Conservation (phyloP, 2,888 invertebrate species). For the Loripinus fragilis region DNA sequence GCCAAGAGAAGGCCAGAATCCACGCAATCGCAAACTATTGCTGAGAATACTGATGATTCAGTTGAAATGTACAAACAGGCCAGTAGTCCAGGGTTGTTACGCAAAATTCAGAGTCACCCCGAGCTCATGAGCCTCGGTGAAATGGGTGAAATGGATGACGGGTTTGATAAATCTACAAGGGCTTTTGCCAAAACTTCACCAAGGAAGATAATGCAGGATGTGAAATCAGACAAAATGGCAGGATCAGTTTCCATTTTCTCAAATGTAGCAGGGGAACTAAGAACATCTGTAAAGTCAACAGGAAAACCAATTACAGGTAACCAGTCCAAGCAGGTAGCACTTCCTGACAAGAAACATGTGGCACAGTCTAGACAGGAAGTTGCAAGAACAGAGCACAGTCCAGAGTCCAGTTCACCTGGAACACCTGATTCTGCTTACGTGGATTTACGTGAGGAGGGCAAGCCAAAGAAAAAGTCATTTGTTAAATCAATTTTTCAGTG, state of each 20-base stretch:
- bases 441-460: background rate
- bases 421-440: background rate
- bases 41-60: background rate
- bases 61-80: background rate
- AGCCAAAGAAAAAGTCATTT: conserved; percentile 3
- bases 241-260: conserved; percentile 3
- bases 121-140: background rate
- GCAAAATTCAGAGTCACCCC: background rate
- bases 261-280: background rate
- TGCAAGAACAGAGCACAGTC: background rate
- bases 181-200: background rate
- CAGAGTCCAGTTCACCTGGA: background rate
- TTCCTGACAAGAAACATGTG: background rate
- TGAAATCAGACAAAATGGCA: background rate
- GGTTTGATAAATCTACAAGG: background rate
- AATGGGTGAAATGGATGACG: no score
- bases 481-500: background rate
- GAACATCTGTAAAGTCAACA: background rate
- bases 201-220: background rate
- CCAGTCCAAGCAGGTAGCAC: background rate
- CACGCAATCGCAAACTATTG: background rate
- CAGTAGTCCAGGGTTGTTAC: background rate
- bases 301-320: background rate
- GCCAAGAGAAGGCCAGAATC: background rate
- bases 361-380: background rate